Evolutionary conservation across 2,888 invertebrate genomes (phyloP), one percentile per base, ranked within the genome.

Genomic region (Chymomyza fuscimana): DNA sequence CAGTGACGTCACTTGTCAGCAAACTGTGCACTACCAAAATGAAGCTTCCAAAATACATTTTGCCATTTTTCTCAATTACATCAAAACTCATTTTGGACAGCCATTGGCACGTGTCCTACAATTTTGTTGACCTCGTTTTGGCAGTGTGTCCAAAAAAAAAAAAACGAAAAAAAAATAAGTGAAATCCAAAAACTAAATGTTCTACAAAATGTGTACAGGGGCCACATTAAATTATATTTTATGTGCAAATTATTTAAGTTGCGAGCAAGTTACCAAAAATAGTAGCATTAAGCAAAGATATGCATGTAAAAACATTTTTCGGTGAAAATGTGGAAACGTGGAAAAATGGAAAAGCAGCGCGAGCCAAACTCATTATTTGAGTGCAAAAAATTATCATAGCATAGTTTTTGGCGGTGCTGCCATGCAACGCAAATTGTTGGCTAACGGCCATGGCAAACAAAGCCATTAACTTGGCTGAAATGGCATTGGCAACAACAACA

Each of bases 201-300:
- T 10, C 51, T 52, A 52, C 52, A 16, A 52, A 51, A 4, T 51
- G 54, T 16, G 1, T n/a, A 32, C 7, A 16, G 62, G 40, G 61
- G 46, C 61, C 32, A 60, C 86, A 78, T 83, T 87, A 87, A 83
- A 87, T 87, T 85, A 87, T 85, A 80, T 87, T 83, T 83, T 87
- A 83, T 83, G 87, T 59, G 80, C 73, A 83, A 87, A 83, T 83
- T 83, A 87, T 82, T 82, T 78, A 82, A 82, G 78, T 86, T 73
- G 76, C 67, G 79, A 70, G 70, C 80, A 78, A 82, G 77, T 86
- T 81, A 79, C 50, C 71, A 83, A 83, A 83, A 83, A 32, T 32
- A 32, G 32, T 83, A 82, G 80, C 80, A 82, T 82, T 86, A 82
- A 69, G 74, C 51, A 51, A 58, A 71, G 64, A 46, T 12, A 46